Evolutionary conservation across 2,113 vertebrate genomes (phyloP).

Genomic region (Eurystomus gularis): DNA sequence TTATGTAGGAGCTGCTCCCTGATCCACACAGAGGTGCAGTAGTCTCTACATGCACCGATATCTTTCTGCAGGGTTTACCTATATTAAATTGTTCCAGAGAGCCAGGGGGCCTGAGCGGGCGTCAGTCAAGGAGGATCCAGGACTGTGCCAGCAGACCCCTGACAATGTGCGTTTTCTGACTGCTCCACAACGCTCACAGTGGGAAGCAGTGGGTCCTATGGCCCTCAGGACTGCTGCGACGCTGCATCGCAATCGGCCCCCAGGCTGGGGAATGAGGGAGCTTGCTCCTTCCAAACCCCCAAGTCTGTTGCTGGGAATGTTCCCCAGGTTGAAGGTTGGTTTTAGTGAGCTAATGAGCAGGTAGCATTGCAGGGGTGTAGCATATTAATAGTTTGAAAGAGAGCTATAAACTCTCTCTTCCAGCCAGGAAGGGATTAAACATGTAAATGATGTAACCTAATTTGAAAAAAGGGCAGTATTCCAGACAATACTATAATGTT

Average conservation of each 20-base stretch:
- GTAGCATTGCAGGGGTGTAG: not conserved
- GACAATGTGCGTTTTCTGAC: not conserved
- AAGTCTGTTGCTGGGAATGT: not conserved
- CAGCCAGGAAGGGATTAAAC: not conserved
- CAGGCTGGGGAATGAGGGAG: not conserved
- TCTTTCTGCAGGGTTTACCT: not conserved
- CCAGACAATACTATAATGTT: not conserved
- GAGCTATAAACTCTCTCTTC: not conserved
- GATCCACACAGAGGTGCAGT: fast-evolving
- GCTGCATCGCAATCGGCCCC: fast-evolving
- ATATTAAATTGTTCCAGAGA: fast-evolving
- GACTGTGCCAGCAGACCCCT: not conserved
- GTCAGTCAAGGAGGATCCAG: not conserved
- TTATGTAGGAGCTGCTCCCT: fast-evolving
- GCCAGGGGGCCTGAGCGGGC: not conserved
- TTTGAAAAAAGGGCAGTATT: not conserved
- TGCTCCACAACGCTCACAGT: fast-evolving
- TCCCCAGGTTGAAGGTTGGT: not conserved
- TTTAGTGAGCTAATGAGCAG: not conserved
- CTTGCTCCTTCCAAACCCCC: not conserved
- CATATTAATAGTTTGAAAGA: not conserved
- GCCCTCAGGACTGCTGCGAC: not conserved
- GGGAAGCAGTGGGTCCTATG: fast-evolving
- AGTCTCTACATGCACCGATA: not conserved
- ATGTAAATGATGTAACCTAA: not conserved